Conservation (phyloP, 2,888 invertebrate genomes). For the Agrilus biguttatus region DNA sequence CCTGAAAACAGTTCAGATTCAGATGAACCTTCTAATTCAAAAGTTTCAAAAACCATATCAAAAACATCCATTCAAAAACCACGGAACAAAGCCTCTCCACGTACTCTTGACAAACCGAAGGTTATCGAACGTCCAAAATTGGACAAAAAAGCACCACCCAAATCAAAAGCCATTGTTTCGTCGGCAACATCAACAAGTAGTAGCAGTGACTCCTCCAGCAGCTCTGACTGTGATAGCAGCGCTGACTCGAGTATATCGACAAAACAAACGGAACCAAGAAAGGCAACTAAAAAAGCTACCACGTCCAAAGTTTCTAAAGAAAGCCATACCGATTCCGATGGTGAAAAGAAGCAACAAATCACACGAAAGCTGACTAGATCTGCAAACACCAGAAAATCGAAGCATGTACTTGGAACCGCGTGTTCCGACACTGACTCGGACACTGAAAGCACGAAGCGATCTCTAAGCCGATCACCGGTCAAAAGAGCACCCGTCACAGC, state of each 20-base stretch:
- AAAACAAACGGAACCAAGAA: conserved; percentile 13
- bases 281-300: conserved; percentile 23
- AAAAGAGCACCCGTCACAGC: conserved; percentile 39
- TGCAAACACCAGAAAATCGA: conserved; percentile 50
- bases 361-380: conserved; percentile 57
- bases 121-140: conserved; percentile 18
- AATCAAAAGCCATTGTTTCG: conserved; percentile 47
- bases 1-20: conserved; percentile 64
- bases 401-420: conserved; percentile 40
- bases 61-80: conserved; percentile 28
- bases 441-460: conserved; percentile 38
- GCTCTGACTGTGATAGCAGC: conserved; percentile 26
- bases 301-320: conserved; percentile 13
- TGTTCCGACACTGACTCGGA: conserved; percentile 55
- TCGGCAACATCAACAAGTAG: conserved; percentile 31
- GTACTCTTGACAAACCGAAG: conserved; percentile 36
- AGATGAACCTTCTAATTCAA: conserved; percentile 31
- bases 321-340: conserved; percentile 23
- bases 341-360: conserved; percentile 23
- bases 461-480: conserved; percentile 46
- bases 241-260: conserved; percentile 18
- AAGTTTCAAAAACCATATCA: conserved; percentile 28
- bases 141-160: conserved; percentile 31
- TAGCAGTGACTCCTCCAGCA: conserved; percentile 21
- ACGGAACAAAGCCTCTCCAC: conserved; percentile 27